Evolutionary conservation across 2,113 vertebrate species (phyloP).

Genomic region (Lycaon pictus): DNA sequence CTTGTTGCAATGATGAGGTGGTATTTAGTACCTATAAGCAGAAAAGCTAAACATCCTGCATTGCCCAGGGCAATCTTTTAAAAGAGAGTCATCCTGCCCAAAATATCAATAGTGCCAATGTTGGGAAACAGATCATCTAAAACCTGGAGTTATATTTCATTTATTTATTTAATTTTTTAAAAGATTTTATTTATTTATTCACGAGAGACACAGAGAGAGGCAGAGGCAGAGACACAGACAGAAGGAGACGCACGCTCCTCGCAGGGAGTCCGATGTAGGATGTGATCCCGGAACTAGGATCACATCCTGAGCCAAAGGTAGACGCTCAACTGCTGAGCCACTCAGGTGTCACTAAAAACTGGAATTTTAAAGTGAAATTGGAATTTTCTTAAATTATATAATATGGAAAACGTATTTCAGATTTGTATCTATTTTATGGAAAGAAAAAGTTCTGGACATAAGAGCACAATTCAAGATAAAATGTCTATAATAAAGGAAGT

Average conservation of each 20-base stretch:
- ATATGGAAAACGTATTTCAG: neutral
- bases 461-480: slow-evolving; percentile 40
- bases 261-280: no score
- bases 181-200: no score
- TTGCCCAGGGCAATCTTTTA: neutral
- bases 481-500: neutral
- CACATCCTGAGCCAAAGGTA: no score
- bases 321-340: no score
- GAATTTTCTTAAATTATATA: slow-evolving; percentile 5
- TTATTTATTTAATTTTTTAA: no score
- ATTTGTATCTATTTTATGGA: slow-evolving; percentile 44
- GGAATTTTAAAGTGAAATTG: neutral
- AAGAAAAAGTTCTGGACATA: slow-evolving; percentile 2
- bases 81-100: neutral
- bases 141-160: neutral
- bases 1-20: neutral
- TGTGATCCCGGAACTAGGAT: no score
- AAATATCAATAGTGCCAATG: neutral
- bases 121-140: neutral
- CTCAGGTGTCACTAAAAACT: neutral
- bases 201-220: no score
- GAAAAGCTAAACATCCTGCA: neutral
- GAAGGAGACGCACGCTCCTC: no score
- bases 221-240: no score
- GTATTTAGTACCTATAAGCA: neutral